Evolutionary conservation across 2,113 vertebrate species (phyloP).

Genomic region (Deroptyus accipitrinus): DNA sequence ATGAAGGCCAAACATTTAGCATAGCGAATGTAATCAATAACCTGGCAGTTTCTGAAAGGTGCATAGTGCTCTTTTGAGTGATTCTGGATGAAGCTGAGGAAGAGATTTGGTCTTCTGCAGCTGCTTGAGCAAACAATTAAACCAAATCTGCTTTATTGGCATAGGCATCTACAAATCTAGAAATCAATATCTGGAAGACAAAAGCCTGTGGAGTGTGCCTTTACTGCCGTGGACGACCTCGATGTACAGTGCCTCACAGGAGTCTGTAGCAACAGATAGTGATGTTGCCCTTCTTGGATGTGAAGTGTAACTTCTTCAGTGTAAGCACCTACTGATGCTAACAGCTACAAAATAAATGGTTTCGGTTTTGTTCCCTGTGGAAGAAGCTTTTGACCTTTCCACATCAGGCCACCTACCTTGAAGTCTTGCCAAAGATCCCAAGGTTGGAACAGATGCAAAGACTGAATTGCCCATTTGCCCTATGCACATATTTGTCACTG

Average conservation of each 20-base stretch:
- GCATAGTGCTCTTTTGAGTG: constrained; percentile 5
- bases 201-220: background rate
- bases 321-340: background rate
- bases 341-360: background rate
- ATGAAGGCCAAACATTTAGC: constrained; percentile 42
- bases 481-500: background rate
- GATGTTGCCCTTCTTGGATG: background rate
- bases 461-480: background rate
- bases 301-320: background rate
- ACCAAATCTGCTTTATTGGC: background rate
- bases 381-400: background rate
- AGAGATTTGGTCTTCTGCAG: constrained; percentile 34
- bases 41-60: background rate
- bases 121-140: constrained; percentile 13
- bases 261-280: background rate
- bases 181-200: constrained; percentile 13
- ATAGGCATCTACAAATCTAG: background rate
- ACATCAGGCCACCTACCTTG: background rate
- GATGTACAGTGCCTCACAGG: background rate
- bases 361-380: background rate
- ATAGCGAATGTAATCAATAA: constrained; percentile 30
- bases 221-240: background rate
- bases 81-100: constrained; percentile 16
- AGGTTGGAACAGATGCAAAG: background rate
- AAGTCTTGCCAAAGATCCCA: background rate